A percentile compares a stretch with the other conserved stretches of the same genome.
Conservation (phyloP, 2,113 vertebrate genomes). For the Entomyzon cyanotis region DNA sequence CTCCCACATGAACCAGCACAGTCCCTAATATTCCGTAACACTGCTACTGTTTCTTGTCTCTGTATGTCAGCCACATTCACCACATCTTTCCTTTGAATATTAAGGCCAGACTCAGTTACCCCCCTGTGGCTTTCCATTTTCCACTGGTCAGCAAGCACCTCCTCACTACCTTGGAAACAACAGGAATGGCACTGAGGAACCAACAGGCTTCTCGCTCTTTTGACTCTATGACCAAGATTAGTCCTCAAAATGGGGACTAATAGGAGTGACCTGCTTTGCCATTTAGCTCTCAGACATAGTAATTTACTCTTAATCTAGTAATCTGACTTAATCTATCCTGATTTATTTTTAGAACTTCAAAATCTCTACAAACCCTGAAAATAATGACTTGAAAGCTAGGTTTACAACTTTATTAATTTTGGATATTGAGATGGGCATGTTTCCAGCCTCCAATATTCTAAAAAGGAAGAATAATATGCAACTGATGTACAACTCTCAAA, state of each 20-base stretch:
- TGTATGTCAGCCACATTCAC: neutral
- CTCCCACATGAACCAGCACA: neutral
- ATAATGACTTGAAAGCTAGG: neutral
- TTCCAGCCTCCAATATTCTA: neutral
- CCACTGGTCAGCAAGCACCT: neutral
- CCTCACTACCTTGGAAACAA: neutral
- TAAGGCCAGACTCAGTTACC: neutral
- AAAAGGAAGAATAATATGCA: neutral
- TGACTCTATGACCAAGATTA: neutral
- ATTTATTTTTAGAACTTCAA: neutral
- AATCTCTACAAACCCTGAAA: neutral
- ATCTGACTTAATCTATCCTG: neutral
- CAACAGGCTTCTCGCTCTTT: neutral
- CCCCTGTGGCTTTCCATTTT: neutral
- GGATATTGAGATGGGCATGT: neutral
- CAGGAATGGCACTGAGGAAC: neutral
- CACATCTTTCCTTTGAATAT: neutral
- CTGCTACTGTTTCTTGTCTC: neutral
- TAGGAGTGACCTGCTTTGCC: neutral
- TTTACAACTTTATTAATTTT: neutral
- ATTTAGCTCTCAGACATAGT: neutral
- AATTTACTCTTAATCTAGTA: neutral
- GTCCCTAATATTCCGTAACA: neutral
- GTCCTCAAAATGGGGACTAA: neutral
- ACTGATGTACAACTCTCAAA: neutral